Evolutionary conservation across 2,113 vertebrate genomes (phyloP).

Genomic region (Spheniscus mendiculus): DNA sequence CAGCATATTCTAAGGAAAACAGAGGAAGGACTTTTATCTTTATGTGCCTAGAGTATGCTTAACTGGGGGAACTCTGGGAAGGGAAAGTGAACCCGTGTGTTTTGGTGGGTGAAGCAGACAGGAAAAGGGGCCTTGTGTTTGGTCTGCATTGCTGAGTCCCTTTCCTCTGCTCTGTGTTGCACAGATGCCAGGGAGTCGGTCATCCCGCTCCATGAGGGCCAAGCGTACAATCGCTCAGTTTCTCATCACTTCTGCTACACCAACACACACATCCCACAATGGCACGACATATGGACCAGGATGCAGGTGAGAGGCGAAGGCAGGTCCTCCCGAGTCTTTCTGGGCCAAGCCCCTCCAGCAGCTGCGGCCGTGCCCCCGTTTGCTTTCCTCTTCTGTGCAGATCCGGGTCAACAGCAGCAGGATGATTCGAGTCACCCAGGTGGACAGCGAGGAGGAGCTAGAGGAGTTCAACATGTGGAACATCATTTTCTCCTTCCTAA

Average conservation of each 20-base stretch:
- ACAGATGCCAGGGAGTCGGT: slow-evolving; percentile 18
- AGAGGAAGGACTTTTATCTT: neutral
- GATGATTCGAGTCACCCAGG: slow-evolving; percentile 84
- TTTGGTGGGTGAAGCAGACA: neutral
- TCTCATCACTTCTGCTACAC: slow-evolving; percentile 84
- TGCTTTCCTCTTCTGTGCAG: slow-evolving; percentile 56
- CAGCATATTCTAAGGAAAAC: rapidly evolving
- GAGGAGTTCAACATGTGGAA: slow-evolving; percentile 83
- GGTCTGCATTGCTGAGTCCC: rapidly evolving
- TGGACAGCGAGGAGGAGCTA: slow-evolving; percentile 86
- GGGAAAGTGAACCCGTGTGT: rapidly evolving
- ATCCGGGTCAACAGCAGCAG: slow-evolving; percentile 85
- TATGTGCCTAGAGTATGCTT: rapidly evolving
- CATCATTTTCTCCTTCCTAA: slow-evolving; percentile 80
- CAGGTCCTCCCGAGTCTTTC: too few species aligned
- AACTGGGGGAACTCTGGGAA: rapidly evolving
- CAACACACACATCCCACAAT: slow-evolving; percentile 77
- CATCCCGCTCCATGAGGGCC: slow-evolving; percentile 74
- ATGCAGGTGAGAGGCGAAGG: slow-evolving; percentile 78
- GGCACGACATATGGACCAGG: slow-evolving; percentile 90
- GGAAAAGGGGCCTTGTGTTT: rapidly evolving
- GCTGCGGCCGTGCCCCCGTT: rapidly evolving
- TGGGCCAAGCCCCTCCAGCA: rapidly evolving
- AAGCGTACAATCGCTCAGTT: rapidly evolving
- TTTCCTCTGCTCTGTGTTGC: neutral